Percentiles rank a stretch among this genome's conserved stretches.
Conservation (phyloP, 2,888 invertebrate genomes). For the Polyommatus icarus region DNA sequence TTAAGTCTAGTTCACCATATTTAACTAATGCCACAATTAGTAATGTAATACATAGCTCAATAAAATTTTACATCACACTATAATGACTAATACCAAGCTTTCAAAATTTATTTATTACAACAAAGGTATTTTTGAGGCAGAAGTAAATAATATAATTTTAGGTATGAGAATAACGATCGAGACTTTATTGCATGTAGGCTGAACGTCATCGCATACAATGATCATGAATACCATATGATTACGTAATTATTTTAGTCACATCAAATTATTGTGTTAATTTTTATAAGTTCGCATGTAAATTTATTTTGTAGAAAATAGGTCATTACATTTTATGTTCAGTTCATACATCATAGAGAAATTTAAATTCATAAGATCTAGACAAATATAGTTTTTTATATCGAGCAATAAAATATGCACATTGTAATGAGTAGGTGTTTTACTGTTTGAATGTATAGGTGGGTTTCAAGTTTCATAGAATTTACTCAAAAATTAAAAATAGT, state of each 20-base stretch:
- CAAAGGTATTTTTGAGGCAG: constrained; percentile 57
- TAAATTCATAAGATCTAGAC: constrained; percentile 24
- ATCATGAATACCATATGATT: no score
- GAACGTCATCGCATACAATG: constrained; percentile 59
- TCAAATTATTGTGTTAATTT: constrained; percentile 33
- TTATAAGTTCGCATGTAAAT: constrained; percentile 41
- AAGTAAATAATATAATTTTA: constrained; percentile 35
- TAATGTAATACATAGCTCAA: constrained; percentile 20
- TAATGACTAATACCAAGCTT: background rate
- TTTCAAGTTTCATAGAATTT: background rate
- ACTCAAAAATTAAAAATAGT: background rate
- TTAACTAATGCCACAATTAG: background rate
- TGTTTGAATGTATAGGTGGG: background rate
- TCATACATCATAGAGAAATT: background rate
- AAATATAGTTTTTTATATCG: background rate
- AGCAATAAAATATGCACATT: background rate
- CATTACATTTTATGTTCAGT: constrained; percentile 33
- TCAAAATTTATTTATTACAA: background rate
- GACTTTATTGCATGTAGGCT: constrained; percentile 70
- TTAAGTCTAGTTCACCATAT: constrained; percentile 39
- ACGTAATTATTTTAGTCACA: constrained; percentile 30
- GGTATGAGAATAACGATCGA: constrained; percentile 48
- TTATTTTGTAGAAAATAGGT: constrained; percentile 26
- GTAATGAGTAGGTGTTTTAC: constrained; percentile 3
- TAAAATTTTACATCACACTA: background rate